Base-by-base conservation (phyloP, 2,113 vertebrate genomes). In the Cyanocitta stelleri region DNA sequence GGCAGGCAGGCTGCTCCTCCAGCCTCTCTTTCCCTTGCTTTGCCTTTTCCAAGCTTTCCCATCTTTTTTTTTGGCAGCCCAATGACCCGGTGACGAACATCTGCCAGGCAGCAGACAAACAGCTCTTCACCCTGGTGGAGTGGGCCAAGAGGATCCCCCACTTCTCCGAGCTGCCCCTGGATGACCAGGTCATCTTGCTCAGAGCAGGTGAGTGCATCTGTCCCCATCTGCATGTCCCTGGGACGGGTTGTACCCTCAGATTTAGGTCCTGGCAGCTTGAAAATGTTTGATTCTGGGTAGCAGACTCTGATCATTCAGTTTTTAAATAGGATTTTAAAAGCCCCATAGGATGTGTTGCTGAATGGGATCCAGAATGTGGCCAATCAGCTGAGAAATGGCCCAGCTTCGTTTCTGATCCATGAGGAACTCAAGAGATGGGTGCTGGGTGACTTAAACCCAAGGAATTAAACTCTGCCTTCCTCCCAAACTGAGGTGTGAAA, bases 131-230 rank as follows among this genome's bases (percentile, higher is more conserved):
- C 21, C 96, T 99, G 96, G 99, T 99, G 86, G 99, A 99, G 96
- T 99, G 99, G 99, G 99, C 99, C 87, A 99, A 99, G 97, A 98
- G 99, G 92, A 98, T 99, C 94, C 99, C 99, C 11, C 99, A 99
- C 92, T 99, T 99, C 97, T 99, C 99, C 0, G 99, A 99, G 96
- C 97, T 99, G 95, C 99, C 99, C 9, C 96, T 99, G 89, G 99
- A 99, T 10, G 99, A 99, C 98, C 99, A 99, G 97, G 99, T 99
- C 97, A 99, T 99, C 96, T 98, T 99, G 51, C 98, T 99, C 71
- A 95, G 99, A 95, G 99, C 99, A 88, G 99, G 99, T 99, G 94
- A 98, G 98, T 94, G 23, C 81, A 4, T 4, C 26, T 23, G 2
- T 35, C 13, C 52, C 54, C 0, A 0, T 2, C 73, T 24, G 0